Evolutionary conservation across 2,113 vertebrate genomes (phyloP).

Genomic region (Crotophaga sulcirostris): DNA sequence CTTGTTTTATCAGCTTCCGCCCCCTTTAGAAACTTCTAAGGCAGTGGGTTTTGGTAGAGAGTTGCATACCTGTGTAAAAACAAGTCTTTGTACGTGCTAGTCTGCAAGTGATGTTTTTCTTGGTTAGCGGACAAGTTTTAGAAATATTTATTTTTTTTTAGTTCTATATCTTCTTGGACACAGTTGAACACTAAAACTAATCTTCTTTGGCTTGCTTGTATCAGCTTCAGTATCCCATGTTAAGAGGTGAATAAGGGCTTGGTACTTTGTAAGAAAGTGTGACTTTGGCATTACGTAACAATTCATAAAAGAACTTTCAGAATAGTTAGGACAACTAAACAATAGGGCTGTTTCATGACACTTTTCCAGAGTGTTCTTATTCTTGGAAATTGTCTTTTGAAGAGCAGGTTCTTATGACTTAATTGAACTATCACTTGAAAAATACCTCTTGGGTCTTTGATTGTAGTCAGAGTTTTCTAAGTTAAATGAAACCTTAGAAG

Average conservation of each 20-base stretch:
- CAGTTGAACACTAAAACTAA: neutral
- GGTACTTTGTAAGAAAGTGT: neutral
- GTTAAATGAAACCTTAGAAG: neutral
- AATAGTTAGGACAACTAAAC: neutral
- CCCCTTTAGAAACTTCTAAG: conserved; percentile 7
- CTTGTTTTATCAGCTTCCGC: neutral
- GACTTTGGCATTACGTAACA: neutral
- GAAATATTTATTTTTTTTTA: neutral
- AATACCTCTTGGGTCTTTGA: neutral
- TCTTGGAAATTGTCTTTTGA: neutral
- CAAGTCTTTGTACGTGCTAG: neutral
- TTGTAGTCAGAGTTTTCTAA: neutral
- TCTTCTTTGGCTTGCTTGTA: neutral
- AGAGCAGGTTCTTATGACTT: neutral
- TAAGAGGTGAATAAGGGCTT: neutral
- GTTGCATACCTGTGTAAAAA: neutral
- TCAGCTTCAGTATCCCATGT: neutral
- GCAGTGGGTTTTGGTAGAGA: neutral
- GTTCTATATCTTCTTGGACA: neutral
- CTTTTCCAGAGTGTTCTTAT: neutral
- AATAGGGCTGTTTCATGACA: neutral
- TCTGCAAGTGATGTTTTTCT: neutral
- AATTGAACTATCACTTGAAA: neutral
- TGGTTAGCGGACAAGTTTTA: neutral
- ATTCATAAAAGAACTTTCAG: neutral